Evolutionary conservation across 2,113 vertebrate genomes (phyloP).

Genomic region (Columba livia): DNA sequence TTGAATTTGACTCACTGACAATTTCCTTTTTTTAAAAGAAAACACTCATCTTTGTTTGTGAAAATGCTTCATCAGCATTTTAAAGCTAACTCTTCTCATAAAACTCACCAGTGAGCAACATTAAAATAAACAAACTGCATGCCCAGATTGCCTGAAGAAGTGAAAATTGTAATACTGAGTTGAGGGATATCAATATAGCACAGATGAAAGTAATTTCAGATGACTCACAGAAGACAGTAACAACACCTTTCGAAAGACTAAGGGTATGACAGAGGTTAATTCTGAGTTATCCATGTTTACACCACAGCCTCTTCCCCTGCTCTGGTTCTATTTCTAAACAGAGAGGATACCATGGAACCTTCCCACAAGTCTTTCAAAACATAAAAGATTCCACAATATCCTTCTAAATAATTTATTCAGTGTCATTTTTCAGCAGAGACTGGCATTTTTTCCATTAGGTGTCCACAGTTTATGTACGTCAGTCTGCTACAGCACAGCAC

Average conservation of each 20-base stretch:
- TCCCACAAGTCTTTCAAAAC: not conserved
- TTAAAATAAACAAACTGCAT: not conserved
- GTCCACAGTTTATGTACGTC: not conserved
- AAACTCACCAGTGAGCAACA: not conserved
- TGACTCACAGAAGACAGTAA: not conserved
- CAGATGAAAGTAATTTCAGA: not conserved
- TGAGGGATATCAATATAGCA: not conserved
- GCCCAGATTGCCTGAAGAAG: not conserved
- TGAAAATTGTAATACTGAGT: rapidly evolving
- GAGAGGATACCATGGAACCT: not conserved
- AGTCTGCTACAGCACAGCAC: not conserved
- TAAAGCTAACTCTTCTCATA: not conserved
- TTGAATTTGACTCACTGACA: not conserved
- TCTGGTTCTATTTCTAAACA: not conserved
- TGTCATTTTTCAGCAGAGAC: not conserved
- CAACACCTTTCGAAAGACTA: not conserved
- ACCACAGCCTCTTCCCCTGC: not conserved
- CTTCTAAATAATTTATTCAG: not conserved
- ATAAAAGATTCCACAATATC: not conserved
- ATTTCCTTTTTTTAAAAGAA: not conserved
- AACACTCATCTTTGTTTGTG: not conserved
- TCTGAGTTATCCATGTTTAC: not conserved
- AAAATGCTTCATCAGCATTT: not conserved
- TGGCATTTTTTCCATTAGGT: not conserved
- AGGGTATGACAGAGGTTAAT: not conserved